These are phyloP conservation scores for Hoplostethus atlanticus DNA, from an alignment of 2,797 vertebrate genomes.

Conservation along the genomic window DNA sequence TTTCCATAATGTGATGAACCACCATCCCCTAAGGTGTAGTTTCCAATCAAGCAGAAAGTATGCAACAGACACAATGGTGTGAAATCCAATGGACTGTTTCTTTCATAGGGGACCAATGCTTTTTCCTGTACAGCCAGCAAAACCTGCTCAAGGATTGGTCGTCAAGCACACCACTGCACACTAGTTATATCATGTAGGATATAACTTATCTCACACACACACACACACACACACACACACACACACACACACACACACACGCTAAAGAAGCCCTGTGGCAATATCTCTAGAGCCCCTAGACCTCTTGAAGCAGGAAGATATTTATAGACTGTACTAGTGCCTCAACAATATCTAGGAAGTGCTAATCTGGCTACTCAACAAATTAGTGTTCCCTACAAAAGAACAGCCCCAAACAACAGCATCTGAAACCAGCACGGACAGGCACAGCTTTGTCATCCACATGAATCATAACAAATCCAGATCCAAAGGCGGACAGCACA, in stretches of 20 bases:
- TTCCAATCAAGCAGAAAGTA: background rate
- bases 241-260: background rate
- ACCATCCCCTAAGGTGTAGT: background rate
- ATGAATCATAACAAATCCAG: conserved; percentile 54
- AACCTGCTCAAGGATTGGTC: conserved; percentile 51
- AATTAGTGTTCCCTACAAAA: conserved; percentile 4
- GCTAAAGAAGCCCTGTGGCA: conserved; percentile 47
- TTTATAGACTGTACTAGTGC: conserved; percentile 62
- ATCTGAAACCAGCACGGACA: conserved; percentile 43
- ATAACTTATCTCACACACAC: no score
- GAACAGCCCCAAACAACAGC: conserved; percentile 28
- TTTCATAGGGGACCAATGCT: conserved; percentile 24
- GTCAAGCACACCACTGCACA: conserved; percentile 12
- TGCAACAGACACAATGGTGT: conserved; percentile 21
- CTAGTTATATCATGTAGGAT: background rate
- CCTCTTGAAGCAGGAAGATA: conserved; percentile 61
- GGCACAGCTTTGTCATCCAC: conserved; percentile 35
- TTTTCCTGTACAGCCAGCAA: conserved; percentile 58
- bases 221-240: no score
- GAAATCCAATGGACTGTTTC: conserved; percentile 40
- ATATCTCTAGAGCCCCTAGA: conserved; percentile 60
- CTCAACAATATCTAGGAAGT: conserved; percentile 35
- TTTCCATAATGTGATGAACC: conserved; percentile 28
- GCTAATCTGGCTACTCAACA: conserved; percentile 11
- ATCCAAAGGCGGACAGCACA: conserved; percentile 48